Percentiles rank a stretch among this genome's conserved stretches.
These are phyloP conservation scores for Oceanites oceanicus DNA, from an alignment of 2,113 vertebrate genomes.

Conservation along the genomic window DNA sequence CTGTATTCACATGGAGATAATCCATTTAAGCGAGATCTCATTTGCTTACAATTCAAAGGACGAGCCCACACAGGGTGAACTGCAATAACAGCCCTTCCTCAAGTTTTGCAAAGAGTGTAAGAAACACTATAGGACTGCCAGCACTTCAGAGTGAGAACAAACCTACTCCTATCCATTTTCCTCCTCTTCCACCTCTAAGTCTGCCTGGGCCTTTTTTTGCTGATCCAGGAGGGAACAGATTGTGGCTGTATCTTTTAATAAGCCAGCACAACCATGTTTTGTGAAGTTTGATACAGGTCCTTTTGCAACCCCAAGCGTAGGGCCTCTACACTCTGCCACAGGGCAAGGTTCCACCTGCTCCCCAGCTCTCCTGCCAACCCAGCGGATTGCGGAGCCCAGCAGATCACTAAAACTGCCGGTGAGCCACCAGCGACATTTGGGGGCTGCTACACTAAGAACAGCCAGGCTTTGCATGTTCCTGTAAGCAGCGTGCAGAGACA, in stretches of 20 bases:
- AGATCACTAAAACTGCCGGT: not conserved
- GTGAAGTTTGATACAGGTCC: not conserved
- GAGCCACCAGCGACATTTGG: accelerated
- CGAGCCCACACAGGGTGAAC: not conserved
- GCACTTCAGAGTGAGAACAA: not conserved
- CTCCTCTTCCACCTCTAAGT: not conserved
- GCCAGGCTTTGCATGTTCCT: not conserved
- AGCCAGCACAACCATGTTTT: accelerated
- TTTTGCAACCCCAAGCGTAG: not conserved
- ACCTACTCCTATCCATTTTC: not conserved
- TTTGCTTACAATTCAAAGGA: not conserved
- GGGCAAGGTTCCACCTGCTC: not conserved
- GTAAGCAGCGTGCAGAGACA: not conserved
- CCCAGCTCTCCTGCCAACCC: not conserved
- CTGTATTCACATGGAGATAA: not conserved
- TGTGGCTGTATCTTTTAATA: not conserved
- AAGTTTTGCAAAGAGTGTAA: not conserved
- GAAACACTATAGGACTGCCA: not conserved
- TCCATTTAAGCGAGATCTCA: not conserved
- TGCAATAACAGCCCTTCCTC: not conserved
- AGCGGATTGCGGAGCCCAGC: not conserved
- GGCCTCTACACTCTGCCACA: not conserved
- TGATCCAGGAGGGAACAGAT: not conserved
- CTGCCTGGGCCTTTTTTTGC: not conserved
- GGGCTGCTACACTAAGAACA: not conserved